Evolutionary conservation across 2,113 vertebrate genomes (phyloP).

Genomic region (Petrocephalus zakoni): DNA sequence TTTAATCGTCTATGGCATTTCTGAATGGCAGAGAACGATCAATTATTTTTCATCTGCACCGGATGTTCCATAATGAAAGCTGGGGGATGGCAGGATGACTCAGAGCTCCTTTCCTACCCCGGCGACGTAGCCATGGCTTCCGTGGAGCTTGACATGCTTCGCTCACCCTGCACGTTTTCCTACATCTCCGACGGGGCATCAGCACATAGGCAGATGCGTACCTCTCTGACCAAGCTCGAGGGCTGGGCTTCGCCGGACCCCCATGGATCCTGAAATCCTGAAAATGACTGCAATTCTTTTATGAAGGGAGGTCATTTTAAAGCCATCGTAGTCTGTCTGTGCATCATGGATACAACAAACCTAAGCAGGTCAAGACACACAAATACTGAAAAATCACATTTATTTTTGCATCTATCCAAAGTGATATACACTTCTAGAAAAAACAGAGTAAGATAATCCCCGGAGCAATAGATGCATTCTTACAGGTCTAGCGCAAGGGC

Average conservation of each 20-base stretch:
- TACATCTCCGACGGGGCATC: neutral
- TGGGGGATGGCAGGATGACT: conserved; percentile 58
- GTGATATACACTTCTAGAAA: neutral
- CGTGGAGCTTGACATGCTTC: neutral
- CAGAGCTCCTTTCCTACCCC: conserved; percentile 44
- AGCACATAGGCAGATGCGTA: neutral
- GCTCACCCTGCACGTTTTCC: neutral
- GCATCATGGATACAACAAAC: neutral
- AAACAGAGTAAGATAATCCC: neutral
- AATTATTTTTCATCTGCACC: conserved; percentile 48
- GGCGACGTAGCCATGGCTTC: conserved; percentile 26
- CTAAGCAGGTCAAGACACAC: neutral
- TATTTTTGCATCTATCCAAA: neutral
- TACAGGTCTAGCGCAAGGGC: neutral
- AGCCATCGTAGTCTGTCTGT: neutral
- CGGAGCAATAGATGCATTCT: neutral
- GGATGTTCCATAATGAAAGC: conserved; percentile 59
- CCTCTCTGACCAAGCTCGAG: neutral
- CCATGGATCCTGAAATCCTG: neutral
- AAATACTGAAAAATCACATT: neutral
- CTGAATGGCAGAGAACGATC: conserved; percentile 56
- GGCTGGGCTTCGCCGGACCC: neutral
- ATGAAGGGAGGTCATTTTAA: neutral
- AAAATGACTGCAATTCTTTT: neutral
- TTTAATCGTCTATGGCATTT: conserved; percentile 55